Percentiles rank a stretch among this genome's conserved stretches.
Evolutionary conservation across 2,888 invertebrate species (phyloP).

Genomic region (Idaea aversata): DNA sequence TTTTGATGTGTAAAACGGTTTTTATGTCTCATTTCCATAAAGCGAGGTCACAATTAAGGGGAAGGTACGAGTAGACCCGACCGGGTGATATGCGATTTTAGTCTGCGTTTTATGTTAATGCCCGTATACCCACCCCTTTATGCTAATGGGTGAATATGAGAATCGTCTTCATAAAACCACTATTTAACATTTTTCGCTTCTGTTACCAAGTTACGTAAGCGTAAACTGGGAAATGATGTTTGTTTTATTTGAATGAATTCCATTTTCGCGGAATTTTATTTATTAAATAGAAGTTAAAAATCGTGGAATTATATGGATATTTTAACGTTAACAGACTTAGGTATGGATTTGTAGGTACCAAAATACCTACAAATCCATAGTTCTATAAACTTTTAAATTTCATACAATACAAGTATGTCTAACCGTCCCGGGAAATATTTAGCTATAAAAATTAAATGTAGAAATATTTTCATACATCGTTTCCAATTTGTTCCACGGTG

Average conservation of each 20-base stretch:
- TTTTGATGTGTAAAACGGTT: slow-evolving; percentile 50
- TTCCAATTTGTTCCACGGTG: too few relatives aligned
- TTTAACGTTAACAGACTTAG: too few relatives aligned
- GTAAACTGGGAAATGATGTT: neutral
- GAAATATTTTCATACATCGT: too few relatives aligned
- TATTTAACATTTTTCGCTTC: slow-evolving; percentile 49
- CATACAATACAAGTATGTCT: too few relatives aligned
- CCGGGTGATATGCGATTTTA: slow-evolving; percentile 56
- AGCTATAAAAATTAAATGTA: too few relatives aligned
- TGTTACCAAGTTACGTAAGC: slow-evolving; percentile 8
- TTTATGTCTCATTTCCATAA: slow-evolving; percentile 65
- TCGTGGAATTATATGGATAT: neutral
- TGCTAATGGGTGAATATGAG: slow-evolving; percentile 61
- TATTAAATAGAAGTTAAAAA: neutral
- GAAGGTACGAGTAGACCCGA: slow-evolving; percentile 40
- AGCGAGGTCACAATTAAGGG: slow-evolving; percentile 63
- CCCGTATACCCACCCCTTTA: slow-evolving; percentile 47
- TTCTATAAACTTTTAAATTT: too few relatives aligned
- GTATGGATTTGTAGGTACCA: too few relatives aligned
- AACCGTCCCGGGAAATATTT: too few relatives aligned
- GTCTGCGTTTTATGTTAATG: slow-evolving; percentile 67
- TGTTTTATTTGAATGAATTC: slow-evolving; percentile 2
- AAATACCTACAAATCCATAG: too few relatives aligned
- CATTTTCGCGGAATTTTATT: neutral
- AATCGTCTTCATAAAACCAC: slow-evolving; percentile 51